Evolutionary conservation across 2,888 invertebrate genomes (phyloP).

Genomic region (Scaptomyza flava): DNA sequence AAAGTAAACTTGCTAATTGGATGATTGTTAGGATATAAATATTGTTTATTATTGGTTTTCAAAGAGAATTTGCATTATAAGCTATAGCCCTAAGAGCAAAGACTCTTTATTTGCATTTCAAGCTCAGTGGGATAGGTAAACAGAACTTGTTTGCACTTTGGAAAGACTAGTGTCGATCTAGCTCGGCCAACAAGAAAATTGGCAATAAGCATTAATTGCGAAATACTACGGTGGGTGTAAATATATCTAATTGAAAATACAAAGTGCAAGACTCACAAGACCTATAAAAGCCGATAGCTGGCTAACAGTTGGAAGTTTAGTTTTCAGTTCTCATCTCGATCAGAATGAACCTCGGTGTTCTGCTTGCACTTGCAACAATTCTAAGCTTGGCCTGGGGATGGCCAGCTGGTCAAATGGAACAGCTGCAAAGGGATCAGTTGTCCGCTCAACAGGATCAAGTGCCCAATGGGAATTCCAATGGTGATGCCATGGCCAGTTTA

Average conservation of each 20-base stretch:
- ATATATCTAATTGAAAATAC: conserved; percentile 38
- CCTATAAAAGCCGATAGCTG: conserved; percentile 48
- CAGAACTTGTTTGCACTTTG: conserved; percentile 22
- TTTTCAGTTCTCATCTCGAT: conserved; percentile 19
- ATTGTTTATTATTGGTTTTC: not conserved
- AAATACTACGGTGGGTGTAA: conserved; percentile 29
- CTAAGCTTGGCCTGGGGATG: conserved; percentile 10
- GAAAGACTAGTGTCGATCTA: not conserved
- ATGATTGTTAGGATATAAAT: not conserved
- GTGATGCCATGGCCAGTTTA: conserved; percentile 21
- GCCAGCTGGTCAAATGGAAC: conserved; percentile 29
- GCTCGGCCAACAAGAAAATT: not conserved
- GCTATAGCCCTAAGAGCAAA: not conserved
- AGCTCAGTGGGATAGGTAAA: not conserved
- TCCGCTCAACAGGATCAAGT: not conserved
- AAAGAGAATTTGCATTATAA: not conserved
- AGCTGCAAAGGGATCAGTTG: not conserved
- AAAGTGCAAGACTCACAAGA: conserved; percentile 20
- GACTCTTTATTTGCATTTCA: not conserved
- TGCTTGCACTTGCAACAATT: conserved; percentile 15
- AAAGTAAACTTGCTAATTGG: not conserved
- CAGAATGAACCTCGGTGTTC: conserved; percentile 44
- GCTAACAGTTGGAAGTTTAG: not conserved
- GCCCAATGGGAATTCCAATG: not conserved
- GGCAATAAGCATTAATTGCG: conserved; percentile 4